phyloP scores from a whole-genome alignment of 1,140 invertebrate genomes.

The Trichonephila clavata region DNA sequence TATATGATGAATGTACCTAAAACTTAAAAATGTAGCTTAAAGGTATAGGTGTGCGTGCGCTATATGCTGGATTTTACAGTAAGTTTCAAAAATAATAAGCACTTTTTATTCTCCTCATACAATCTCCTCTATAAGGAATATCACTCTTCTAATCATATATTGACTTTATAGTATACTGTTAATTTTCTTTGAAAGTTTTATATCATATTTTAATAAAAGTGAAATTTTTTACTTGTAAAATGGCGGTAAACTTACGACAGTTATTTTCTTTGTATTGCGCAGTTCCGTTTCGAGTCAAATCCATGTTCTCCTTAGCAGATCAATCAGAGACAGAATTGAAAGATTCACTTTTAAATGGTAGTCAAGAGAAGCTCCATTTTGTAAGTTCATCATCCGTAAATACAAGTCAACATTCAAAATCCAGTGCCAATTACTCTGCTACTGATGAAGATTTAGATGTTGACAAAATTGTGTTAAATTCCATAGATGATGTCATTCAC shows the following conservation, averaged over 20 bases:
- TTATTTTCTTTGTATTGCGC: not conserved
- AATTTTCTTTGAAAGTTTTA: not conserved
- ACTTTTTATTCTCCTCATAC: no score
- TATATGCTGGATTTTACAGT: no score
- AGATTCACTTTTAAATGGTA: constrained; percentile 66
- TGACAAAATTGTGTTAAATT: constrained; percentile 35
- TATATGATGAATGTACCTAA: no score
- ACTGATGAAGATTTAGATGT: not conserved
- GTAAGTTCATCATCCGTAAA: not conserved
- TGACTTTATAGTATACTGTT: not conserved
- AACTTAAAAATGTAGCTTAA: no score
- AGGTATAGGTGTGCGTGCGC: no score
- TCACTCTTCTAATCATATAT: not conserved
- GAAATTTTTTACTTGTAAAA: not conserved
- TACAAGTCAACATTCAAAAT: constrained; percentile 15
- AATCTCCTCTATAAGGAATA: no score
- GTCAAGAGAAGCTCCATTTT: constrained; percentile 43
- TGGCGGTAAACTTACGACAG: no score
- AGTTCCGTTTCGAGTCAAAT: constrained; percentile 43
- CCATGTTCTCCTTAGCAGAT: constrained; percentile 45
- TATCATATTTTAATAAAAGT: not conserved
- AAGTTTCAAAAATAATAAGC: no score
- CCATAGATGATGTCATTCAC: constrained; percentile 71
- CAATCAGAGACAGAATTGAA: constrained; percentile 34
- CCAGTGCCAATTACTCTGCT: constrained; percentile 69